Evolutionary conservation across 2,797 vertebrate genomes (phyloP).

Genomic region (Xiphorhynchus erythropygius): DNA sequence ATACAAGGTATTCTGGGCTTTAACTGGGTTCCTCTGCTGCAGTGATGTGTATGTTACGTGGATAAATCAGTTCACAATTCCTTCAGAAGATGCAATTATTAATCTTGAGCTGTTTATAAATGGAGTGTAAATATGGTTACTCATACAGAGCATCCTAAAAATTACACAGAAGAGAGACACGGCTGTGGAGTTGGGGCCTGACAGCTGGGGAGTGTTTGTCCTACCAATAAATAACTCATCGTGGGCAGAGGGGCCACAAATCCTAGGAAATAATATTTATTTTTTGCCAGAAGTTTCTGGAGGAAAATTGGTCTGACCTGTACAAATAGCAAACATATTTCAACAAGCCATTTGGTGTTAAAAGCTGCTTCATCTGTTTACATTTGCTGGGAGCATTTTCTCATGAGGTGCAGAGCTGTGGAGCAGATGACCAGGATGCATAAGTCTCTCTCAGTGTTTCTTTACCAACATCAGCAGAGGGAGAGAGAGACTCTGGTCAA

Average conservation of each 20-base stretch:
- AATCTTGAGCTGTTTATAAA: neutral
- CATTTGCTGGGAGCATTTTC: neutral
- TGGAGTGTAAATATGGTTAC: neutral
- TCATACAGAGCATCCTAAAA: neutral
- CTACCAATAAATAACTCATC: neutral
- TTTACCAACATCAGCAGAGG: accelerated
- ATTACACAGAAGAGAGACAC: neutral
- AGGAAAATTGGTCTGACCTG: neutral
- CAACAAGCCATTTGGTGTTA: neutral
- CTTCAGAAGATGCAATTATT: neutral
- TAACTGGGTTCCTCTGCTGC: neutral
- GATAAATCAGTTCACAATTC: neutral
- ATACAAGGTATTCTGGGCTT: neutral
- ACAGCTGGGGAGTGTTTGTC: neutral
- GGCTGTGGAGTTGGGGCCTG: neutral
- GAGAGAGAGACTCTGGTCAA: neutral
- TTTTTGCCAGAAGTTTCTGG: neutral
- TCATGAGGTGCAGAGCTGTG: neutral
- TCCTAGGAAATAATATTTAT: neutral
- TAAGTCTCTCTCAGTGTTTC: neutral
- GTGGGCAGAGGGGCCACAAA: neutral
- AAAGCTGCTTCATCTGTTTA: neutral
- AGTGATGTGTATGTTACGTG: neutral
- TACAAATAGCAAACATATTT: neutral
- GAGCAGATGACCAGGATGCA: neutral